phyloP scores from a whole-genome alignment of 2,113 vertebrate species.

The Microcebus ravelobensis region DNA sequence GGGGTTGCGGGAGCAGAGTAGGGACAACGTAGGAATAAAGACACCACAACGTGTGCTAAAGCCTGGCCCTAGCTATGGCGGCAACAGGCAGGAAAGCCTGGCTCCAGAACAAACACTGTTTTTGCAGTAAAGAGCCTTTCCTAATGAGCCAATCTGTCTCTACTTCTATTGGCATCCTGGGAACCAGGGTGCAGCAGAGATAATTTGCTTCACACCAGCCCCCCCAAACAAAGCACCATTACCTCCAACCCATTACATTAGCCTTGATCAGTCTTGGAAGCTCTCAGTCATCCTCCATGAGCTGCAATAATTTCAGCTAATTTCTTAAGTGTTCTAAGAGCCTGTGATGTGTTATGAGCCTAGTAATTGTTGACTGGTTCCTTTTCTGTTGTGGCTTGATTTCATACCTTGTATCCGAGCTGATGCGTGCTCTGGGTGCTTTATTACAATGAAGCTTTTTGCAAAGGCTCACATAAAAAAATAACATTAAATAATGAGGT shows the following conservation, averaged over 20 bases:
- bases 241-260: slow-evolving; percentile 78
- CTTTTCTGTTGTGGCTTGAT: slow-evolving; percentile 75
- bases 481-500: slow-evolving; percentile 73
- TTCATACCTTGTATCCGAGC: slow-evolving; percentile 73
- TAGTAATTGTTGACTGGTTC: slow-evolving; percentile 81
- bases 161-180: slow-evolving; percentile 78
- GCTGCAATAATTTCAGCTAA: slow-evolving; percentile 81
- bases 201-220: slow-evolving; percentile 67
- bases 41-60: neutral
- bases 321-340: slow-evolving; percentile 82
- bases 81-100: slow-evolving; percentile 63
- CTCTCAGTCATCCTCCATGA: slow-evolving; percentile 77
- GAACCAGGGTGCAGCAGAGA: slow-evolving; percentile 76
- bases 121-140: slow-evolving; percentile 71
- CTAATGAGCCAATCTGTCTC: slow-evolving; percentile 82
- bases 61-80: neutral
- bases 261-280: slow-evolving; percentile 74
- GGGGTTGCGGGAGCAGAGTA: neutral
- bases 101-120: slow-evolving; percentile 61
- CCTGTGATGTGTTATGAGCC: slow-evolving; percentile 79
- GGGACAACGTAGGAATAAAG: neutral
- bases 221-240: slow-evolving; percentile 76
- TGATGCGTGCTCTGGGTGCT: slow-evolving; percentile 68
- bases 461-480: slow-evolving; percentile 76
- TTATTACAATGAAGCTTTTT: slow-evolving; percentile 75